phyloP scores from a whole-genome alignment of 2,797 vertebrate species.

The Pipistrellus pygmaeus region DNA sequence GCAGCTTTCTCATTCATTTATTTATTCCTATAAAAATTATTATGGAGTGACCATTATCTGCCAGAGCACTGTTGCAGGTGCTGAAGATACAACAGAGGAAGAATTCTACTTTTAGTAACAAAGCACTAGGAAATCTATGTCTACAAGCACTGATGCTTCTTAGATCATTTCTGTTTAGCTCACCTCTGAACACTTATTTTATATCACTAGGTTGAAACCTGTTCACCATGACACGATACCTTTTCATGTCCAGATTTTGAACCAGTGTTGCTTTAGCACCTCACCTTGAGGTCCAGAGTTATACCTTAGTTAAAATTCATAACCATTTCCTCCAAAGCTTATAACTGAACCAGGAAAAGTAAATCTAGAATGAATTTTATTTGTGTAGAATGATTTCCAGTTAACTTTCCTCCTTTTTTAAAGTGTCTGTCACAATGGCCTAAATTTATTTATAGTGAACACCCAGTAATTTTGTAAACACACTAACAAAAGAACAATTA shows the following conservation, averaged over 20 bases:
- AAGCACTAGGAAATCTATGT: neutral
- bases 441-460: neutral
- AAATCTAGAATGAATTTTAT: neutral
- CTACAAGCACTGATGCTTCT: neutral
- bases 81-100: neutral
- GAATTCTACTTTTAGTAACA: neutral
- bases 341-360: neutral
- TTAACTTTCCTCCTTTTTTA: neutral
- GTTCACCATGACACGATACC: neutral
- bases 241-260: neutral
- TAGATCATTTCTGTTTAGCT: neutral
- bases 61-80: neutral
- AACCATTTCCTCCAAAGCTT: constrained; percentile 12
- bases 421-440: neutral
- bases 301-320: neutral
- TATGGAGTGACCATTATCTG: neutral
- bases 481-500: neutral
- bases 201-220: neutral
- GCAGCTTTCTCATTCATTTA: neutral
- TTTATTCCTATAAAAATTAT: constrained; percentile 27
- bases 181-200: neutral
- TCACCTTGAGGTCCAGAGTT: neutral
- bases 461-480: neutral
- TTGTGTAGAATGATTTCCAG: neutral
- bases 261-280: neutral